Percentiles rank a stretch among this genome's conserved stretches.
phyloP scores from a whole-genome alignment of 2,888 invertebrate genomes.

The Cerastis leucographa region DNA sequence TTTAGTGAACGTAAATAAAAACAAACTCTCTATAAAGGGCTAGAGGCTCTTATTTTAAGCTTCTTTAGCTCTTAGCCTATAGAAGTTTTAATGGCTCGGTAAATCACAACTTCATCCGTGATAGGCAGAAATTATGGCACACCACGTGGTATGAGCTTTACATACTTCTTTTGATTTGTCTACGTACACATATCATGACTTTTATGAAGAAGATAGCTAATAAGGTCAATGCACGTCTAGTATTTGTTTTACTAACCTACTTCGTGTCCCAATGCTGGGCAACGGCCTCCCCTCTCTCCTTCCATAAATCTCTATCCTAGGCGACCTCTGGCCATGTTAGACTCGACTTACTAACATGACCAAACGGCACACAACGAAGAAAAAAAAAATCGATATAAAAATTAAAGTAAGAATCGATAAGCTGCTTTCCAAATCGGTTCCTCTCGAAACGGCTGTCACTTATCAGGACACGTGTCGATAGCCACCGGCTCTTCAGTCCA shows the following conservation, averaged over 20 bases:
- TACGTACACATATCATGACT: background rate
- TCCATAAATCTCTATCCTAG: too few species aligned
- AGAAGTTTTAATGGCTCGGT: background rate
- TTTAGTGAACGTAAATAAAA: background rate
- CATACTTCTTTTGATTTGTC: background rate
- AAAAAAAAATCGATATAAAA: slow-evolving; percentile 3
- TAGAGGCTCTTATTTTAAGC: background rate
- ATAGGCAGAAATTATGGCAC: background rate
- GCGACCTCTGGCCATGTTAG: too few species aligned
- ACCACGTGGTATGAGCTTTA: background rate
- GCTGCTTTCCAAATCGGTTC: slow-evolving; percentile 12
- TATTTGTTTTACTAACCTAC: too few species aligned
- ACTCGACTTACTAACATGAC: too few species aligned
- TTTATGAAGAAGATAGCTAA: background rate
- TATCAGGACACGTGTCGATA: slow-evolving; percentile 19
- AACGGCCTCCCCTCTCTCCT: too few species aligned
- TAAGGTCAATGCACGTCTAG: background rate
- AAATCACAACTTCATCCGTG: background rate
- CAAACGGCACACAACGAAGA: too few species aligned
- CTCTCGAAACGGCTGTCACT: slow-evolving; percentile 21
- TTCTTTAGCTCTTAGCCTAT: background rate
- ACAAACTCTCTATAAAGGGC: background rate
- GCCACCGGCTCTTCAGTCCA: slow-evolving; percentile 10
- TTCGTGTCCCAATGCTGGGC: too few species aligned
- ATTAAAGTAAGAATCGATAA: slow-evolving; percentile 4